These are phyloP conservation scores for Plectropomus leopardus DNA, from an alignment of 2,113 vertebrate genomes.

Conservation along the genomic window DNA sequence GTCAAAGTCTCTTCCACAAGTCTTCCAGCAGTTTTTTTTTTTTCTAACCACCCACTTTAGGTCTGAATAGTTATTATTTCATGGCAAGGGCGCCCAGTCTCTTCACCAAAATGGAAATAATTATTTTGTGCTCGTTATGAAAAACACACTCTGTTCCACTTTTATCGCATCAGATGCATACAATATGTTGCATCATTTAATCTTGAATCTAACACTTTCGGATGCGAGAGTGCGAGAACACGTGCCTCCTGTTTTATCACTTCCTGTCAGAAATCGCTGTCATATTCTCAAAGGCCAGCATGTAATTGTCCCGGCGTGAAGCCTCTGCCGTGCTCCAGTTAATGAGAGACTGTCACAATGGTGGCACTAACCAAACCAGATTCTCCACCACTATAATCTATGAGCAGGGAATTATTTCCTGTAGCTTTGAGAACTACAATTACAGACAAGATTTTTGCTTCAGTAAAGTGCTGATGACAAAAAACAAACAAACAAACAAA, in stretches of 20 bases:
- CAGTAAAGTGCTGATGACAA: conserved; percentile 44
- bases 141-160: not conserved
- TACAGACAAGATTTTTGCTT: conserved; percentile 46
- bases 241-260: conserved; percentile 24
- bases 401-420: conserved; percentile 60
- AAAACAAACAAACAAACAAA: conserved; percentile 52
- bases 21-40: conserved; percentile 27
- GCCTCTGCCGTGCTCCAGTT: conserved; percentile 51
- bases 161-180: conserved; percentile 2
- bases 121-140: not conserved
- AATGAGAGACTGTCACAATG: conserved; percentile 73
- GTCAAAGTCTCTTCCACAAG: conserved; percentile 16
- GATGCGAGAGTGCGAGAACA: not conserved
- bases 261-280: conserved; percentile 41
- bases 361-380: conserved; percentile 51
- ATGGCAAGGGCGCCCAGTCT: not conserved
- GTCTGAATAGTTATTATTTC: conserved; percentile 23
- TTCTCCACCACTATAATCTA: conserved; percentile 66
- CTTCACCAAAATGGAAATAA: not conserved
- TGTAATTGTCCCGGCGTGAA: conserved; percentile 66
- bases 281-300: conserved; percentile 39
- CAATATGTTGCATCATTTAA: not conserved
- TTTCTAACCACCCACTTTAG: conserved; percentile 24
- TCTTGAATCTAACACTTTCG: not conserved
- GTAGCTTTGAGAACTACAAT: conserved; percentile 31